A percentile compares a stretch with the other conserved stretches of the same genome.
phyloP scores from a whole-genome alignment of 2,888 invertebrate genomes.

The Yponomeuta cagnagella region DNA sequence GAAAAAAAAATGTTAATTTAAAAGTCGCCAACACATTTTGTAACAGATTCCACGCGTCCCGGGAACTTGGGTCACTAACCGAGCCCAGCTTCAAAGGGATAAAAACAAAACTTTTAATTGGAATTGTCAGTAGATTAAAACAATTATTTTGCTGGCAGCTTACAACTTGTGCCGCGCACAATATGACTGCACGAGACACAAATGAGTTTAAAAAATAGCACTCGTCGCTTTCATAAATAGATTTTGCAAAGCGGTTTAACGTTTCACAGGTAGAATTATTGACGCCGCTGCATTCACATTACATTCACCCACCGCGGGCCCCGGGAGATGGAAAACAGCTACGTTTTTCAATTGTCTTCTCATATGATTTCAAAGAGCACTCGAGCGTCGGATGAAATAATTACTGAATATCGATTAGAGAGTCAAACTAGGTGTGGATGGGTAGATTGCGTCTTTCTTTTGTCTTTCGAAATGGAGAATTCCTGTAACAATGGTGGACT shows the following conservation, averaged over 20 bases:
- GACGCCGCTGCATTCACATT: neutral
- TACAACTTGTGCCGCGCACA: constrained; percentile 40
- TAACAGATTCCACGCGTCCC: constrained; percentile 1
- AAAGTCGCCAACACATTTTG: constrained; percentile 11
- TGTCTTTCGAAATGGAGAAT: constrained; percentile 47
- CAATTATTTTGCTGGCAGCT: constrained; percentile 51
- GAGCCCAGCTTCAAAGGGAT: constrained; percentile 44
- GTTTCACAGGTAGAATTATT: neutral
- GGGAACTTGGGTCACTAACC: constrained; percentile 38
- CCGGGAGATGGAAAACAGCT: neutral
- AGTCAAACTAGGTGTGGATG: constrained; percentile 33
- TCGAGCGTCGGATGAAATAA: constrained; percentile 34
- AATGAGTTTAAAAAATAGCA: constrained; percentile 3
- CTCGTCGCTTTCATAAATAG: neutral
- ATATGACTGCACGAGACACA: constrained; percentile 17
- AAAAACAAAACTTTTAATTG: constrained; percentile 60
- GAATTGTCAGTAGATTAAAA: constrained; percentile 62
- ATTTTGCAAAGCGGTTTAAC: neutral
- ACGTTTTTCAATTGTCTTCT: constrained; percentile 19
- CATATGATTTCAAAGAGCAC: constrained; percentile 18
- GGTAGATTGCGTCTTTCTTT: constrained; percentile 38
- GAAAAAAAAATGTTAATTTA: no score
- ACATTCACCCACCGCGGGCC: neutral
- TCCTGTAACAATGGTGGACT: constrained; percentile 43
- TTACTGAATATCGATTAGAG: constrained; percentile 38